These are phyloP conservation scores for Talpa occidentalis DNA, from an alignment of 2,113 vertebrate genomes.

Conservation along the genomic window DNA sequence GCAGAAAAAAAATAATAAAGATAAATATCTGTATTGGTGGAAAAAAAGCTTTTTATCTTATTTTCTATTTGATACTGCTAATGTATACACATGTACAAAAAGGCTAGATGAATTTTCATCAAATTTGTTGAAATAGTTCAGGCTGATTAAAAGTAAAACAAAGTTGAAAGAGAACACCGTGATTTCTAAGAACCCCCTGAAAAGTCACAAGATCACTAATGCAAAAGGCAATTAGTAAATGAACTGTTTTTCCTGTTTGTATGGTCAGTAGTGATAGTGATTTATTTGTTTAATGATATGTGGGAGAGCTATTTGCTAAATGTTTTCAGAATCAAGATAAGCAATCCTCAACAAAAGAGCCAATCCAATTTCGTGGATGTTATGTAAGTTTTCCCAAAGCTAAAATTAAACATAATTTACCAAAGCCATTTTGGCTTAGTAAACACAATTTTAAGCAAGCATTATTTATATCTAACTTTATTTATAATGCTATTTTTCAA, in stretches of 20 bases:
- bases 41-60: not conserved
- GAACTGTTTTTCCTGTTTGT: not conserved
- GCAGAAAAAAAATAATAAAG: not conserved
- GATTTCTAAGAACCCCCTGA: not conserved
- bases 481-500: constrained; percentile 64
- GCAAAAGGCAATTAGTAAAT: constrained; percentile 8
- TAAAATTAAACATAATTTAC: constrained; percentile 65
- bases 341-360: constrained; percentile 17
- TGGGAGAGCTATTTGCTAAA: not conserved
- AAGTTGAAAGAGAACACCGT: not conserved
- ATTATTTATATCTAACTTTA: constrained; percentile 69
- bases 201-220: not conserved
- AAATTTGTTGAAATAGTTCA: not conserved
- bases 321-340: constrained; percentile 46
- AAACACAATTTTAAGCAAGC: constrained; percentile 65
- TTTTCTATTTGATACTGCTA: not conserved
- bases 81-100: not conserved
- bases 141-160: not conserved
- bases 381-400: constrained; percentile 61
- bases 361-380: constrained; percentile 3
- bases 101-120: not conserved
- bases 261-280: not conserved
- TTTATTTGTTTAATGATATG: constrained; percentile 16
- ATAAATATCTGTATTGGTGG: not conserved
- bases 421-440: constrained; percentile 53